Base-by-base conservation (phyloP, 2,113 vertebrate genomes). In the Australoheros scitulus region DNA sequence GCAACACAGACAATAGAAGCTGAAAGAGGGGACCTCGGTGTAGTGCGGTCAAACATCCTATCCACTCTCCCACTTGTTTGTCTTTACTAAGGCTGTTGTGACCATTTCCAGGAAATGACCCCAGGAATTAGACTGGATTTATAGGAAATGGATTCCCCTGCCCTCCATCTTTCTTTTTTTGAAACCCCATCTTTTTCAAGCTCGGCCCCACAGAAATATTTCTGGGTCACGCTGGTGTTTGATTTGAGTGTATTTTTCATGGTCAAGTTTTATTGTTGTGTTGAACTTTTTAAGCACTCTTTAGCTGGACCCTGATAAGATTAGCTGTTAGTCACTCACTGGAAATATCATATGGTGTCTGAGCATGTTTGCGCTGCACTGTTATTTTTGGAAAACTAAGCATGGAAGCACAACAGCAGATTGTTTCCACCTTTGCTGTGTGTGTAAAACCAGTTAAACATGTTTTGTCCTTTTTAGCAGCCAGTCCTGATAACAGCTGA, bases 71-170 rank as follows among this genome's bases (percentile, higher is more conserved):
- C 52, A 50, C 79, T 89, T 94, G 92, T 94, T 95, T 94, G 90
- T 94, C 88, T 91, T 83, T 64, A 78, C 72, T 77, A 74, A 91
- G 82, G 89, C 89, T 95, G 92, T 90, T 95, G 55, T 92, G 91
- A 91, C 89, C 77, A 43, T 94, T 92, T 94, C 91, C 92, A 96
- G 95, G 94, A 96, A 95, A 89, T 93, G 87, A 95, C 91, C 91
- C 92, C 86, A 91, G 89, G 85, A 94, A 87, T 92, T 5, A 91
- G 80, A 29, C 22, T 18, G 22, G 64, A 61, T 85, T 60, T 8
- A 72, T 34, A 94, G 93, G 92, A 95, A 95, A 94, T 92, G 61
- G 88, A 77, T 87, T 85, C 77, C 65, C 83, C 87, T 86, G 58
- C 34, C 52, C 52, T 75, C 29, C 9, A 18, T 41, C 68, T 84